These are phyloP conservation scores for Chascanopsetta lugubris DNA, from an alignment of 2,113 vertebrate species.

Conservation along the genomic window DNA sequence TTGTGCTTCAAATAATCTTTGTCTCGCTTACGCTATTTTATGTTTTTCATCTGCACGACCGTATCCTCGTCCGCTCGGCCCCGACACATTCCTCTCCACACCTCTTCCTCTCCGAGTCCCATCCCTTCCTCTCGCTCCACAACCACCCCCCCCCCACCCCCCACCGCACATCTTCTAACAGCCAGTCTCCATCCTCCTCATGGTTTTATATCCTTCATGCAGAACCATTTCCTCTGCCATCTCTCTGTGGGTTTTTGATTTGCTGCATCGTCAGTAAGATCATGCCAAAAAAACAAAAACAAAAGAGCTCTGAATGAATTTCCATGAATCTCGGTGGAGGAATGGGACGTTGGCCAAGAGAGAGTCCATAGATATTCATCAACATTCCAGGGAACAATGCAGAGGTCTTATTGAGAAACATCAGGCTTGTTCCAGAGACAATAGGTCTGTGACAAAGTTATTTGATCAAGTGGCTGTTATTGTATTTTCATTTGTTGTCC, in stretches of 20 bases:
- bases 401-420: too few relatives aligned
- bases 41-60: not conserved
- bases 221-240: not conserved
- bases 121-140: constrained; percentile 38
- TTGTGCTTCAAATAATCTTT: not conserved
- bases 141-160: constrained; percentile 5
- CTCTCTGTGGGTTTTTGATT: not conserved
- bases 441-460: too few relatives aligned
- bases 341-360: not conserved
- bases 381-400: too few relatives aligned
- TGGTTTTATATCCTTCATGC: not conserved
- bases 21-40: not conserved
- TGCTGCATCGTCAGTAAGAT: not conserved
- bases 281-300: not conserved
- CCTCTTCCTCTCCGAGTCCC: constrained; percentile 52
- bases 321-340: not conserved
- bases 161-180: constrained; percentile 1
- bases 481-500: too few relatives aligned
- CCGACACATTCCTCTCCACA: constrained; percentile 48
- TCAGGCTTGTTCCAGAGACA: too few relatives aligned
- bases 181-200: not conserved
- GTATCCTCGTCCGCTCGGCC: constrained; percentile 29
- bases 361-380: too few relatives aligned
- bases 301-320: too few relatives aligned
- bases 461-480: too few relatives aligned